Conservation (phyloP, 2,888 invertebrate genomes). For the Stenotaenia linearis region DNA sequence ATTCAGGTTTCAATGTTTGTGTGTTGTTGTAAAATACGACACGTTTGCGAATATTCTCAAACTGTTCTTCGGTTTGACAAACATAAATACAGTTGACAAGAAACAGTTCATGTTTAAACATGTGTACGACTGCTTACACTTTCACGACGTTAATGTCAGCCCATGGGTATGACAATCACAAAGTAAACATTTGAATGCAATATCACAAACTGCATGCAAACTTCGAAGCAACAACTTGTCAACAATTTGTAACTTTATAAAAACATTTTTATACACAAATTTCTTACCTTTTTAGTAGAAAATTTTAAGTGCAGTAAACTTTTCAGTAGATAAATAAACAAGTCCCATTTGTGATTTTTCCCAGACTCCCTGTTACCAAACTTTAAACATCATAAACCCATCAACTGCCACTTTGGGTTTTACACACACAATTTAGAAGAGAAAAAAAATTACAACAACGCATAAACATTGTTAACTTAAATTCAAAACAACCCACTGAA, state of each 20-base stretch:
- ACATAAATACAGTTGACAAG: background rate
- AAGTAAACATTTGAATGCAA: background rate
- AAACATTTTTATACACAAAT: too few relatives aligned
- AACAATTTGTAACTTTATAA: background rate
- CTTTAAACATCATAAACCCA: slow-evolving; percentile 2
- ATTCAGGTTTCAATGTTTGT: background rate
- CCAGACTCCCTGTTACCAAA: background rate
- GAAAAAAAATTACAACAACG: background rate
- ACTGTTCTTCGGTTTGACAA: background rate
- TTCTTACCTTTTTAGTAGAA: background rate
- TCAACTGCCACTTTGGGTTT: slow-evolving; percentile 2
- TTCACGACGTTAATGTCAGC: background rate
- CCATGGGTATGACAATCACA: background rate
- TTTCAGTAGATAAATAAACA: background rate
- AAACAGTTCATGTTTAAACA: background rate
- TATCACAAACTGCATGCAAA: background rate
- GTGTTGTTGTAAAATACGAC: background rate
- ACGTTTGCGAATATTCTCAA: background rate
- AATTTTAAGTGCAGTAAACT: background rate
- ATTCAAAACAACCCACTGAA: background rate
- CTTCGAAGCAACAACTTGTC: background rate
- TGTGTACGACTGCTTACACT: background rate
- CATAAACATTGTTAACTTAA: background rate
- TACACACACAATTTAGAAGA: background rate
- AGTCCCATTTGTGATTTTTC: background rate